These are phyloP conservation scores for Auanema freiburgensis DNA, from an alignment of 2,888 invertebrate genomes.

Conservation along the genomic window DNA sequence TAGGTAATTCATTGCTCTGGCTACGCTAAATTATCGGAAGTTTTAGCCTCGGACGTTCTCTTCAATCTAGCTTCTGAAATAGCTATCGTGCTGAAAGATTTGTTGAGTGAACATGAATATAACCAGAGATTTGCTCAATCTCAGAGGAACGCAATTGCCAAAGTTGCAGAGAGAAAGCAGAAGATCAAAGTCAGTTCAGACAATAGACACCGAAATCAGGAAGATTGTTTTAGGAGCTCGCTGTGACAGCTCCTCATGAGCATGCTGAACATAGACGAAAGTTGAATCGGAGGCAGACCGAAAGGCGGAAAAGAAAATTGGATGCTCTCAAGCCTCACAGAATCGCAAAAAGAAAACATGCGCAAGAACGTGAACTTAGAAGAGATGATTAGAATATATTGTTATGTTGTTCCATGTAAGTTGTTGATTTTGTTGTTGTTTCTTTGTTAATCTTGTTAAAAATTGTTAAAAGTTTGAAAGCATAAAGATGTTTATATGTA, in stretches of 20 bases:
- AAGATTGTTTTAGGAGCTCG: conserved; percentile 31
- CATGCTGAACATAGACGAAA: conserved; percentile 43
- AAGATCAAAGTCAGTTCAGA: conserved; percentile 29
- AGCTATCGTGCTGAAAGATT: conserved; percentile 43
- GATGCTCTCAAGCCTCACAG: conserved; percentile 54
- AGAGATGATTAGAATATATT: conserved; percentile 7
- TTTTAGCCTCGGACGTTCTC: conserved; percentile 50
- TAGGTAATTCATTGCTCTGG: too few relatives aligned
- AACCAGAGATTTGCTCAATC: conserved; percentile 31
- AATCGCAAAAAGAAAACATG: conserved; percentile 39
- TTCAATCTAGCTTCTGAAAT: conserved; percentile 48
- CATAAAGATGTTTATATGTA: too few relatives aligned
- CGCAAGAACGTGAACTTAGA: conserved; percentile 22
- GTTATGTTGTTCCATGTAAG: too few relatives aligned
- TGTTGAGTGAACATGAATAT: conserved; percentile 49
- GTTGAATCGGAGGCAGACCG: conserved; percentile 39
- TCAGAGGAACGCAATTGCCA: conserved; percentile 32
- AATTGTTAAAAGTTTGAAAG: too few relatives aligned
- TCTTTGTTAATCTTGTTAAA: too few relatives aligned
- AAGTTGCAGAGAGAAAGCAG: conserved; percentile 37
- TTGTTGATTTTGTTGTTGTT: too few relatives aligned
- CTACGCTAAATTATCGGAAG: too few relatives aligned
- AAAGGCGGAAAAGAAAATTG: conserved; percentile 47
- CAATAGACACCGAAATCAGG: too few relatives aligned
- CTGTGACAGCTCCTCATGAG: conserved; percentile 46